A percentile compares a stretch with the other conserved stretches of the same genome.
phyloP scores from a whole-genome alignment of 2,113 vertebrate species.

The Mustela nigripes region DNA sequence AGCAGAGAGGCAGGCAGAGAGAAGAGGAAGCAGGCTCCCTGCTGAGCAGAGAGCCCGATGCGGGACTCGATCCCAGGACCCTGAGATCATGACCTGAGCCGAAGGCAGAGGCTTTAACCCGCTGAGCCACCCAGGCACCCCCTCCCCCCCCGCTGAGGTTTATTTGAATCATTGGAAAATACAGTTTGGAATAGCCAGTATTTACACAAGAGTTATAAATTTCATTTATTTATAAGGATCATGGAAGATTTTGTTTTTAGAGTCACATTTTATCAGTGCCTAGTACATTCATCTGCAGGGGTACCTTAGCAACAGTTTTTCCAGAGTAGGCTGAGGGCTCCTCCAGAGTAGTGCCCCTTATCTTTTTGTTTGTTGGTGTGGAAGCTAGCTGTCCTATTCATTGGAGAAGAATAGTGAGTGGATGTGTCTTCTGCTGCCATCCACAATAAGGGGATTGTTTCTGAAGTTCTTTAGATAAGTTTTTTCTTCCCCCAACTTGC shows the following conservation, averaged over 20 bases:
- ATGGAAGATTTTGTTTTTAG: neutral
- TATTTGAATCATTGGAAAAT: neutral
- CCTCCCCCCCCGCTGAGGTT: neutral
- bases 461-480: neutral
- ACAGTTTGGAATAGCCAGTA: neutral
- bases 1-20: too few relatives aligned
- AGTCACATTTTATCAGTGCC: neutral
- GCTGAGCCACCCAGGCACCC: neutral
- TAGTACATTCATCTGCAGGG: neutral
- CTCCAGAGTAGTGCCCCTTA: neutral
- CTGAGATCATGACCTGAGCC: neutral
- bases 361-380: neutral
- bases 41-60: neutral
- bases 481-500: neutral
- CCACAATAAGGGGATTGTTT: neutral
- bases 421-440: neutral
- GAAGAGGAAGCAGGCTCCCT: too few relatives aligned
- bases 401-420: neutral
- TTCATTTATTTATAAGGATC: slow-evolving; percentile 26
- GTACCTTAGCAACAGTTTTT: neutral
- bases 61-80: neutral
- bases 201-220: neutral
- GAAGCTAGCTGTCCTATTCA: neutral
- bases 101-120: neutral
- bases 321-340: neutral